Evolutionary conservation across 2,888 invertebrate species (phyloP), one percentile per base, ranked within the genome.

Genomic region (Apamea monoglypha): DNA sequence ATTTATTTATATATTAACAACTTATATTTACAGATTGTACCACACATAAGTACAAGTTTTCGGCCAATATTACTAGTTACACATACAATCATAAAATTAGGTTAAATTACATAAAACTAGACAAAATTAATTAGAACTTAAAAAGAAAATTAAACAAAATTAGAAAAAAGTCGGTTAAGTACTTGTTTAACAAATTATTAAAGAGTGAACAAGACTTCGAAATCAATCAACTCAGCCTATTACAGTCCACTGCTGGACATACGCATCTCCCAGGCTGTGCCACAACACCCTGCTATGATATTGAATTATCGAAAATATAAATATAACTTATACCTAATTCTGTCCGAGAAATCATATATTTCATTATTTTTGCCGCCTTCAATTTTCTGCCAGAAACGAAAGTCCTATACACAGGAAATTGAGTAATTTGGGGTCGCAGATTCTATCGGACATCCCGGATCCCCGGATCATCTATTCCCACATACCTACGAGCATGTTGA

Each of bases 381-480:
- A 59, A 73, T 80, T 61, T 83, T 75, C 72, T 32, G 50, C 25
- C 59, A 47, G 71, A 69, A 68, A 36, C 29, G 53, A 56, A 73
- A 32, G 74, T 67, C 63, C 63, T 53, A 64, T 64, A 67, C 44
- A 75, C 81, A 75, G 83, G 83, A 83, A 83, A 83, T 83, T 80
- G 81, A 85, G 68, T 80, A 44, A 59, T 80, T 83, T 53, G 50
- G 36, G 61, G 63, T 69, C 67, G 59, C 50, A 80, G 72, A 85
- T 83, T 73, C 74, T 73, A 72, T 74, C 71, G 50, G 63, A 74
- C 67, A 63, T 66, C 40, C 16, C 16, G 12, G 29, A 40, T n/a
- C n/a, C n/a, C n/a, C n/a, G n/a, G n/a, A n/a, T n/a, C n/a, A n/a
- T n/a, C n/a, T n/a, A n/a, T 40, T 40, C 40, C 36, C 44, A 29